These are phyloP conservation scores for Lycophotia porphyrea DNA, from an alignment of 2,888 invertebrate species.

Conservation along the genomic window DNA sequence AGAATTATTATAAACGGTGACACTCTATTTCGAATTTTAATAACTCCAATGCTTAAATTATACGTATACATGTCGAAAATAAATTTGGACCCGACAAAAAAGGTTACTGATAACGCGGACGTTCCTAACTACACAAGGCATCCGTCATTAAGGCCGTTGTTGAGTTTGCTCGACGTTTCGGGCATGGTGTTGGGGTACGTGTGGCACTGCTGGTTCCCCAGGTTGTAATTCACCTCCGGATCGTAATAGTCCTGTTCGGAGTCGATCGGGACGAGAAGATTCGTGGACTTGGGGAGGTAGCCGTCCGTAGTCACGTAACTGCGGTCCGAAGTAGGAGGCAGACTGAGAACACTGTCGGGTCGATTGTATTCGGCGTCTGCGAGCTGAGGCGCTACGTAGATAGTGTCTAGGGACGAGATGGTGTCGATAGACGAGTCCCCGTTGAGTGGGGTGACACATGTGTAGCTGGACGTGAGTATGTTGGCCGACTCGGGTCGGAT, in stretches of 20 bases:
- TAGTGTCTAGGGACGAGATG: slow-evolving; percentile 82
- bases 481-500: slow-evolving; percentile 89
- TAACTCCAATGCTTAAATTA: slow-evolving; percentile 81
- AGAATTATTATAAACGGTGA: slow-evolving; percentile 77
- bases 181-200: slow-evolving; percentile 86
- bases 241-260: slow-evolving; percentile 89
- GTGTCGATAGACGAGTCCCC: slow-evolving; percentile 85
- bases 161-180: slow-evolving; percentile 87
- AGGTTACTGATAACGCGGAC: slow-evolving; percentile 62
- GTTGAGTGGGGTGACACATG: slow-evolving; percentile 83
- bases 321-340: slow-evolving; percentile 79
- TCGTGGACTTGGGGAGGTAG: slow-evolving; percentile 85
- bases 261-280: slow-evolving; percentile 89
- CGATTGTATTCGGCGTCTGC: slow-evolving; percentile 83
- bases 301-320: slow-evolving; percentile 84
- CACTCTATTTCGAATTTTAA: slow-evolving; percentile 86
- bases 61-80: slow-evolving; percentile 86
- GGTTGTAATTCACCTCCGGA: slow-evolving; percentile 88
- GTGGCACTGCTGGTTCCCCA: slow-evolving; percentile 89
- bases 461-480: slow-evolving; percentile 88
- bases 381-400: slow-evolving; percentile 83
- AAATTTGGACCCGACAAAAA: slow-evolving; percentile 86
- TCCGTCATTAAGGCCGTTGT: slow-evolving; percentile 91
- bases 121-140: slow-evolving; percentile 90
- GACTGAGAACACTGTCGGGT: slow-evolving; percentile 86